Percentiles rank a stretch among this genome's conserved stretches.
These are phyloP conservation scores for Trichonephila clavata DNA, from an alignment of 1,140 invertebrate species.

Conservation along the genomic window DNA sequence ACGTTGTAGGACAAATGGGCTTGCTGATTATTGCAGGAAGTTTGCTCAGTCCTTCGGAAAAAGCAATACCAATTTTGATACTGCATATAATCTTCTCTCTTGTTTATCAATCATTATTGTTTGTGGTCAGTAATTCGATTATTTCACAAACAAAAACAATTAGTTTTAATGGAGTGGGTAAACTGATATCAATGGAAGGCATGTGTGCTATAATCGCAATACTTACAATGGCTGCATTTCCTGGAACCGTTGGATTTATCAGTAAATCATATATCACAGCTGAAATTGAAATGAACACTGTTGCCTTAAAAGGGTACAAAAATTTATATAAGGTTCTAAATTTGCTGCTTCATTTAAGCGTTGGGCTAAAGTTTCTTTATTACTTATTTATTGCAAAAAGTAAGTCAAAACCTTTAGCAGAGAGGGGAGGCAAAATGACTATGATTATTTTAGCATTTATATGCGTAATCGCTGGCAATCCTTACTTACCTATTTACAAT, in stretches of 20 bases:
- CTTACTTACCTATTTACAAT: no score
- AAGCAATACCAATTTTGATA: conserved; percentile 12
- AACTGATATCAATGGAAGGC: background rate
- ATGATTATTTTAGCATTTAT: background rate
- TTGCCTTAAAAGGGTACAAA: background rate
- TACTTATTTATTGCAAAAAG: background rate
- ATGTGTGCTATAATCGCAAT: background rate
- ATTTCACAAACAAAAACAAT: conserved; percentile 1
- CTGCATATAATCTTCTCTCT: background rate
- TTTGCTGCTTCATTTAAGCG: background rate
- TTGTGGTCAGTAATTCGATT: background rate
- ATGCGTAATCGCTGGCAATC: no score
- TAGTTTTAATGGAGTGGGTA: background rate
- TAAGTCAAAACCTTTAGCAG: background rate
- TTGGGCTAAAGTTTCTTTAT: background rate
- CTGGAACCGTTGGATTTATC: background rate
- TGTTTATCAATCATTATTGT: conserved; percentile 12
- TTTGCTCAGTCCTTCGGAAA: background rate
- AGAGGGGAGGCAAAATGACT: background rate
- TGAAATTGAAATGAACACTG: background rate
- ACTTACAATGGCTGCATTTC: background rate
- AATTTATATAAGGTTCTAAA: background rate
- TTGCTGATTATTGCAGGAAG: no score
- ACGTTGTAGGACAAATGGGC: no score
- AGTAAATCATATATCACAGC: background rate